phyloP scores from a whole-genome alignment of 2,888 invertebrate species.

The Ischnura elegans region DNA sequence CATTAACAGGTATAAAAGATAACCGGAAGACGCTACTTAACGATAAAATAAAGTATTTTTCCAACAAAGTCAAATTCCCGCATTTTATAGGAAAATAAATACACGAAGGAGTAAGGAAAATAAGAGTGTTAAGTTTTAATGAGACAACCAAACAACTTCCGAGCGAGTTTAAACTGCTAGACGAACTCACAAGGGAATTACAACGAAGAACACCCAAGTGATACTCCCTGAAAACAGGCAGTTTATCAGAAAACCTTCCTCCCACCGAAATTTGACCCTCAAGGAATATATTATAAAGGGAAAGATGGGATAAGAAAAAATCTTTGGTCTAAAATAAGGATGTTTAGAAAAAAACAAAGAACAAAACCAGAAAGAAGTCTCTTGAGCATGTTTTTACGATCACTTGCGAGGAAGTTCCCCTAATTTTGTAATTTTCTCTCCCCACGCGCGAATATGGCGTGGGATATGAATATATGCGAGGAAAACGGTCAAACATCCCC shows the following conservation, averaged over 20 bases:
- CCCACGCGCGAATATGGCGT: not conserved
- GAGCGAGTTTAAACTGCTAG: too few relatives aligned
- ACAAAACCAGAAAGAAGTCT: not conserved
- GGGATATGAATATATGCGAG: not conserved
- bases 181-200: too few relatives aligned
- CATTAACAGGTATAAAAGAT: too few relatives aligned
- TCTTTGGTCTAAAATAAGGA: too few relatives aligned
- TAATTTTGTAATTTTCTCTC: not conserved
- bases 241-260: not conserved
- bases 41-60: too few relatives aligned
- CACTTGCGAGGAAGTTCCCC: not conserved
- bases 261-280: not conserved
- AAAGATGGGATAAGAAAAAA: not conserved
- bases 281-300: not conserved
- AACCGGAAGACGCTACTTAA: too few relatives aligned
- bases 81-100: too few relatives aligned
- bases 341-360: not conserved
- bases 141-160: too few relatives aligned
- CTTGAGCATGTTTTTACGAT: not conserved
- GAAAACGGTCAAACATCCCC: not conserved
- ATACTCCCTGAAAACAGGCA: not conserved
- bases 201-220: too few relatives aligned
- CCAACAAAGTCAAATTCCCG: too few relatives aligned
- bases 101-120: too few relatives aligned
- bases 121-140: too few relatives aligned